Conservation (phyloP, 2,797 vertebrate species). For the Oreochromis mossambicus region DNA sequence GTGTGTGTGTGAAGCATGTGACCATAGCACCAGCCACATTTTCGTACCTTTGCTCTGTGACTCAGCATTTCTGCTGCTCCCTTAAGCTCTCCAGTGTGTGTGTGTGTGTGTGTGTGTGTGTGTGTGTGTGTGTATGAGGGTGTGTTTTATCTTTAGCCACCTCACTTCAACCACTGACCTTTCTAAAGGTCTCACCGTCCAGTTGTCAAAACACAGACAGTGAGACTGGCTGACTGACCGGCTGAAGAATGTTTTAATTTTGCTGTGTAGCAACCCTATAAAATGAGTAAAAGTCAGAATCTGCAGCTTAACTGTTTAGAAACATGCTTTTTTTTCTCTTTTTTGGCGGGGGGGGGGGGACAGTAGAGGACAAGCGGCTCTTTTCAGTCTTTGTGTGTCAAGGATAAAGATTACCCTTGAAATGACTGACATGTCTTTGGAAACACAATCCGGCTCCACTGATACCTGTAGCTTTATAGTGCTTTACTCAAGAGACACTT, state of each 20-base stretch:
- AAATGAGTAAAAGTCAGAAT: neutral
- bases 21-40: conserved; percentile 7
- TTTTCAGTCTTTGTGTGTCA: conserved; percentile 16
- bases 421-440: conserved; percentile 23
- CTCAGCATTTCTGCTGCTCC: conserved; percentile 33
- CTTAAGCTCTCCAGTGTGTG: neutral
- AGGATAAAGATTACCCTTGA: conserved; percentile 23
- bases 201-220: conserved; percentile 48
- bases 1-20: neutral
- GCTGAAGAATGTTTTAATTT: conserved; percentile 22
- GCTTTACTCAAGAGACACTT: neutral
- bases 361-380: neutral
- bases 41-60: conserved; percentile 55
- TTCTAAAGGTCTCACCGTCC: conserved; percentile 63
- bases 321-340: neutral
- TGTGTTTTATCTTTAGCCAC: conserved; percentile 64
- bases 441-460: neutral
- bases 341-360: neutral
- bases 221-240: conserved; percentile 20
- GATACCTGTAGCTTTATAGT: neutral
- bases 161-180: conserved; percentile 60
- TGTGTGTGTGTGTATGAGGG: neutral
- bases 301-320: neutral
- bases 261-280: neutral
- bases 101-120: neutral